Evolutionary conservation across 1,140 invertebrate genomes (phyloP), one percentile per base, ranked within the genome.

Genomic region (Yoshiicerus persimilis): DNA sequence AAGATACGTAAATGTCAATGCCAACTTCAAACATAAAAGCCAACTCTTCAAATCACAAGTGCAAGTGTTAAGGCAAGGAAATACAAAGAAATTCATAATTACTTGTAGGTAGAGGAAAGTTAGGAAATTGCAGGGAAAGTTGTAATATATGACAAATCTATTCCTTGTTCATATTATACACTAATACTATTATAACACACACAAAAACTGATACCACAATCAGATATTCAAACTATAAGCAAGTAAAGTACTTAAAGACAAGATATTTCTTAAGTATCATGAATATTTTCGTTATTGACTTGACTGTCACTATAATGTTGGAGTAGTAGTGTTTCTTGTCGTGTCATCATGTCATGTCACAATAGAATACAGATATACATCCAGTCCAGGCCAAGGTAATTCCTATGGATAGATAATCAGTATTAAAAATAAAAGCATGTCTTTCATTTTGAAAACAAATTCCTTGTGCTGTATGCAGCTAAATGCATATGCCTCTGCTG

Each of bases 291-390:
- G n/a, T n/a, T n/a, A n/a, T n/a, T n/a, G n/a, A n/a, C n/a, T n/a
- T n/a, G n/a, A n/a, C n/a, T n/a, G n/a, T 2, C 1, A 4, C 47
- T 56, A 16, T 56, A n/a, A n/a, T 16, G 47, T 16, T 56, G 47
- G 47, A 20, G 20, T 86, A 86, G 41, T 77, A 87, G 86, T 87
- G 86, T 77, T 66, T 87, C 64, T 77, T 87, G 86, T 77, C 64
- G 39, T 38, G 64, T 87, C 86, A 87, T 64, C 62, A 6, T 66
- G 23, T 86, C 41, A 86, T 5, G 39, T 38, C 39, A n/a, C 30
- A 39, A 38, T 39, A 36, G 13, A 84, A 38, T 38, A 25, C 11
- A 56, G 47, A 56, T 16, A 56, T 56, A n/a, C 47, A n/a, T n/a
- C n/a, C n/a, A n/a, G n/a, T n/a, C n/a, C n/a, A n/a, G n/a, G n/a